Base-by-base conservation (phyloP, 2,888 invertebrate genomes). In the Arge pagana region DNA sequence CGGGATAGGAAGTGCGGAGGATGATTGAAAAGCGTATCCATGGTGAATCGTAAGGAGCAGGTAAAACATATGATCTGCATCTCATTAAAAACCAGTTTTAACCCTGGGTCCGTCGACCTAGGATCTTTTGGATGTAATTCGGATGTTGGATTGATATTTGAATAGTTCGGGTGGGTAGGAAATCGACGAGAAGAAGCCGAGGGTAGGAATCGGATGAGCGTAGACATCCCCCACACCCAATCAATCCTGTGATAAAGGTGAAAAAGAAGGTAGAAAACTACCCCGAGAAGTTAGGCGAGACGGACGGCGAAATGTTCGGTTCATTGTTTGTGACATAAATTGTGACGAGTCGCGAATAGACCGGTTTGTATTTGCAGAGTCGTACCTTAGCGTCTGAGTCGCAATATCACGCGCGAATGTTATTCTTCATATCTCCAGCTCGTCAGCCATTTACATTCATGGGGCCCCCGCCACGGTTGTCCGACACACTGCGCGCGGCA, bases 391-490 rank as follows among this genome's bases (percentile, higher is more conserved):
- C 57, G 53, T 63, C 54, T 53, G 48, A 42, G 57, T 61, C 55
- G 59, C 58, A 52, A 56, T 64, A 65, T 66, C 61, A 66, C 52
- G 59, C 59, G 59, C 48, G 53, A 55, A 54, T 58, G 59, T 59
- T 63, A 61, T 63, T 60, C 61, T 64, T 70, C 66, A 66, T 69
- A n/a, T 62, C 58, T 57, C 61, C 59, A 59, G 59, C 59, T 61
- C 62, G 62, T 69, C 68, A 66, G 70, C 66, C 70, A 66, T 71
- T 70, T 65, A 60, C 61, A 57, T 66, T 55, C 63, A 67, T 63
- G 66, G 63, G 66, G 65, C 61, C 61, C 68, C 67, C 64, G 67
- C 67, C 64, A 62, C 64, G 64, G 63, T 67, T 60, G 58, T 54
- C 57, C 42, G 55, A 41, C 48, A 52, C 49, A 56, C 52, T 43